Conservation (phyloP, 1,140 invertebrate species). For the Drosophila arizonae region DNA sequence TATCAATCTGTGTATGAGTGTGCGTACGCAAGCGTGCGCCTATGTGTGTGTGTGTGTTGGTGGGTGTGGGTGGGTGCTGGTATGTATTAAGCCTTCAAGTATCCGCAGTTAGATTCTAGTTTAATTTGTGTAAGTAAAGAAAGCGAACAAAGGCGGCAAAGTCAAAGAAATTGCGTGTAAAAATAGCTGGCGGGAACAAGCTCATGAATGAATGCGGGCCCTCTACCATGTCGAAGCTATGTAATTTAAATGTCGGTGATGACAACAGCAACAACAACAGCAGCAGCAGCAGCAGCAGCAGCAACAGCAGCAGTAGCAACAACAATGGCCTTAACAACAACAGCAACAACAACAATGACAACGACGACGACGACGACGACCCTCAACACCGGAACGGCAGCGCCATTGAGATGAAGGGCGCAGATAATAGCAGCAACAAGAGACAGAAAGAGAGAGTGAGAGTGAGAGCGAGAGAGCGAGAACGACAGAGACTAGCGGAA, state of each 20-base stretch:
- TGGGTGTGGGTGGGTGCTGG: background rate
- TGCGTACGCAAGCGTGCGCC: no score
- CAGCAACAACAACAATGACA: background rate
- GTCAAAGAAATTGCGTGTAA: slow-evolving; percentile 47
- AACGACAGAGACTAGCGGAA: slow-evolving; percentile 53
- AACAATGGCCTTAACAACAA: background rate
- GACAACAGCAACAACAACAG: background rate
- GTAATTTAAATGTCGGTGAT: slow-evolving; percentile 56
- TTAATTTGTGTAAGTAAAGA: slow-evolving; percentile 67
- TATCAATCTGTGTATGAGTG: no score
- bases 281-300: background rate
- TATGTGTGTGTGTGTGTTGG: no score
- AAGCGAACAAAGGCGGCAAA: slow-evolving; percentile 11
- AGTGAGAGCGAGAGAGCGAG: background rate
- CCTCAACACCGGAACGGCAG: background rate
- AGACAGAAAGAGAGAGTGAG: background rate
- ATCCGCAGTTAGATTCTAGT: slow-evolving; percentile 43
- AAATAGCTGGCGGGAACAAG: slow-evolving; percentile 30
- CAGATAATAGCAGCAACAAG: background rate
- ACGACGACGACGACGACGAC: background rate
- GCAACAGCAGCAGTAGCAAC: no score
- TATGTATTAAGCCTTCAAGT: slow-evolving; percentile 18
- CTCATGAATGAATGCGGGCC: slow-evolving; percentile 41
- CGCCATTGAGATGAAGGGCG: background rate
- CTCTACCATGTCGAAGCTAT: slow-evolving; percentile 34